Evolutionary conservation across 2,113 vertebrate species (phyloP).

Genomic region (Lepus americanus): DNA sequence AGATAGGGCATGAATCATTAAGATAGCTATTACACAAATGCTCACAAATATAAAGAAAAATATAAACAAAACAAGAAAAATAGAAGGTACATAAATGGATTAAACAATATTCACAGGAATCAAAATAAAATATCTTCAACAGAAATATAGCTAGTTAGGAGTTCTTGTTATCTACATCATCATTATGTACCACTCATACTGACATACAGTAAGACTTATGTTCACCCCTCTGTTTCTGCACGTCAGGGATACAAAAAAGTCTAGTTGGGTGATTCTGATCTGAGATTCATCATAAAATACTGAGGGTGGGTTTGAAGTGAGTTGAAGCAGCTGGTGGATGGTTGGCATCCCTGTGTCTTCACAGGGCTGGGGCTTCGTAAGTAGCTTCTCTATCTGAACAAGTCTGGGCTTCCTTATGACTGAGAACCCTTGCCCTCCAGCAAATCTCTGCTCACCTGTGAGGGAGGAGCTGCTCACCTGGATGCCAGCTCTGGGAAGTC

Average conservation of each 20-base stretch:
- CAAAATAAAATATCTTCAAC: too few relatives aligned
- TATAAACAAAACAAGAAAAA: background rate
- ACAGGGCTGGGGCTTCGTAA: background rate
- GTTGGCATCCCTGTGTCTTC: too few relatives aligned
- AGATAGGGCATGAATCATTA: background rate
- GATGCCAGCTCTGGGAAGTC: background rate
- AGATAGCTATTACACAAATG: background rate
- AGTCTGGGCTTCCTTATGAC: background rate
- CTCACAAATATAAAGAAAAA: background rate
- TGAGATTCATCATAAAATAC: too few relatives aligned
- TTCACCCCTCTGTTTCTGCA: too few relatives aligned
- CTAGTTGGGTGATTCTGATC: too few relatives aligned
- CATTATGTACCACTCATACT: too few relatives aligned
- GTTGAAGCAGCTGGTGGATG: too few relatives aligned
- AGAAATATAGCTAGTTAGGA: too few relatives aligned
- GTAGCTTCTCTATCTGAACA: background rate
- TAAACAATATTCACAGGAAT: background rate
- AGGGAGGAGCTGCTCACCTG: background rate
- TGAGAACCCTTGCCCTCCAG: background rate
- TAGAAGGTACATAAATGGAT: background rate
- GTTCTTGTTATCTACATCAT: too few relatives aligned
- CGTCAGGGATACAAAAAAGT: too few relatives aligned
- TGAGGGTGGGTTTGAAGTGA: too few relatives aligned
- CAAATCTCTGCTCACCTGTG: background rate
- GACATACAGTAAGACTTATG: too few relatives aligned